A percentile compares a stretch with the other conserved stretches of the same genome.
Conservation (phyloP, 92 coral and sea anemone species). For the Bergia puertoricense region DNA sequence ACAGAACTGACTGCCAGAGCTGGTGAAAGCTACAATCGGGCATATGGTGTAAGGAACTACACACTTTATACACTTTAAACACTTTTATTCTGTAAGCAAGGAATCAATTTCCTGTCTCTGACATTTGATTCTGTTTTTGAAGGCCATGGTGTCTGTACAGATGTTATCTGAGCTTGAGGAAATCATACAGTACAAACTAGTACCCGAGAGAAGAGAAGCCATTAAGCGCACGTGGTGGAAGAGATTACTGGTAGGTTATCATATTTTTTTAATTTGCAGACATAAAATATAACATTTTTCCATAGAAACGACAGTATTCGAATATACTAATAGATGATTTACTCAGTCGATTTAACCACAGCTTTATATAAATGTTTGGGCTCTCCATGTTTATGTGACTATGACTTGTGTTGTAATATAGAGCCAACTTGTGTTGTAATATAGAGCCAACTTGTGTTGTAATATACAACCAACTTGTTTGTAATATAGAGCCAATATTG, state of each 20-base stretch:
- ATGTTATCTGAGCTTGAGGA: constrained; percentile 99
- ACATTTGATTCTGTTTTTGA: not conserved
- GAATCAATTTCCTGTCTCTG: not conserved
- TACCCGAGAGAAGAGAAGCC: constrained; percentile 92
- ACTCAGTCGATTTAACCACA: not conserved
- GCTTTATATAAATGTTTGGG: no score
- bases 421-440: no score
- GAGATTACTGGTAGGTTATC: constrained; percentile 70
- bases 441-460: no score
- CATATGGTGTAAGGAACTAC: constrained; percentile 72
- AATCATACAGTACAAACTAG: constrained; percentile 93
- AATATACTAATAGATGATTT: not conserved
- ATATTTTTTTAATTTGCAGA: not conserved
- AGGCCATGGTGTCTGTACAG: constrained; percentile 98
- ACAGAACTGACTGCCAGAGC: constrained; percentile 99
- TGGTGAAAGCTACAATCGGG: constrained; percentile 98
- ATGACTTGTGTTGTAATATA: no score
- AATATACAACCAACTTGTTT: no score
- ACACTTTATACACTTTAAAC: not conserved
- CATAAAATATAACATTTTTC: no score
- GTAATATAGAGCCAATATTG: no score
- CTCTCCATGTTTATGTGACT: no score
- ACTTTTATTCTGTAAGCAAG: not conserved
- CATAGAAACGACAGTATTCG: not conserved
- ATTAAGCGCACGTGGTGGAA: constrained; percentile 99